These are phyloP conservation scores for Orthonychiurus folsomi DNA, from an alignment of 2,888 invertebrate genomes.

Conservation along the genomic window DNA sequence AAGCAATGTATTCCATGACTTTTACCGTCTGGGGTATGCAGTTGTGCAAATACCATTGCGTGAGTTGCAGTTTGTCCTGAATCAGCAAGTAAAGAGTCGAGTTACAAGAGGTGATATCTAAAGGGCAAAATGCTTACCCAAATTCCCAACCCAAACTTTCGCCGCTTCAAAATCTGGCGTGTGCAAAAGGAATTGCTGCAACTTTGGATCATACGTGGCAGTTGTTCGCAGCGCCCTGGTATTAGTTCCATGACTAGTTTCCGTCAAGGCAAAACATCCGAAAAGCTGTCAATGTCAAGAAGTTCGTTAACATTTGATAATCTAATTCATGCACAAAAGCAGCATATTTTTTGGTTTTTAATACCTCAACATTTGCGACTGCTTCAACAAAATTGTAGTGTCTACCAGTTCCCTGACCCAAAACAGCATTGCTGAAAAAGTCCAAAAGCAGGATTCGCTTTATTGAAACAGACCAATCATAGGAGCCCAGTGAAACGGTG, in stretches of 20 bases:
- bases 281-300: slow-evolving; percentile 20
- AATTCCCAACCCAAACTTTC: slow-evolving; percentile 84
- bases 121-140: slow-evolving; percentile 49
- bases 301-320: too few species aligned
- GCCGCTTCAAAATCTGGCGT: slow-evolving; percentile 68
- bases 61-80: slow-evolving; percentile 66
- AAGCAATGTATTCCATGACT: slow-evolving; percentile 83
- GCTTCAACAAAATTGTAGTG: slow-evolving; percentile 44
- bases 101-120: neutral
- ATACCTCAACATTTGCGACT: slow-evolving; percentile 43
- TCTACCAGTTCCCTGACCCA: slow-evolving; percentile 43
- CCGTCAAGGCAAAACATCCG: slow-evolving; percentile 54
- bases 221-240: slow-evolving; percentile 77
- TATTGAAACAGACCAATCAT: slow-evolving; percentile 37
- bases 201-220: slow-evolving; percentile 67
- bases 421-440: slow-evolving; percentile 43
- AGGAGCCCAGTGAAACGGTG: slow-evolving; percentile 30
- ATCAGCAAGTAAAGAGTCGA: neutral
- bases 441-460: slow-evolving; percentile 38
- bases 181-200: slow-evolving; percentile 62
- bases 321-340: neutral
- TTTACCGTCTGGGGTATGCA: slow-evolving; percentile 66
- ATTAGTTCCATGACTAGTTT: slow-evolving; percentile 84
- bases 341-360: neutral
- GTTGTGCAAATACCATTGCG: slow-evolving; percentile 79